A percentile compares a stretch with the other conserved stretches of the same genome.
Conservation (phyloP, 1,140 invertebrate species). For the Micrasema minimum region DNA sequence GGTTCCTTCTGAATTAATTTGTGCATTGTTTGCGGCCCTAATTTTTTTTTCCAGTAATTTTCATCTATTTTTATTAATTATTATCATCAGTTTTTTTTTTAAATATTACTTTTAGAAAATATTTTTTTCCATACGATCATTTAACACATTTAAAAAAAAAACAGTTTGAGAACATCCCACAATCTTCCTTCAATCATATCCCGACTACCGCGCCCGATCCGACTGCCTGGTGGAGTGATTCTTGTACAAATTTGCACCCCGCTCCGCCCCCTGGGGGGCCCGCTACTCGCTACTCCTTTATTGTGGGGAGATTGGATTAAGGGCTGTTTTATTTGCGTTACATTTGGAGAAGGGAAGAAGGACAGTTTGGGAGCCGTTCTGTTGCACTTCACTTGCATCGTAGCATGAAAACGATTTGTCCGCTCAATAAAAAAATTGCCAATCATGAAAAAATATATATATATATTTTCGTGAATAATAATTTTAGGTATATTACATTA, state of each 20-base stretch:
- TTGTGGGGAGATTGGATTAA: constrained; percentile 50
- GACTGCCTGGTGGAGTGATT: constrained; percentile 22
- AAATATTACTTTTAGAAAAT: too few species aligned
- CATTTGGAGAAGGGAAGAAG: constrained; percentile 41
- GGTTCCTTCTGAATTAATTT: too few species aligned
- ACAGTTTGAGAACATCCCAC: constrained; percentile 13
- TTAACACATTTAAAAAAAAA: too few species aligned
- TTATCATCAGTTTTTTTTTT: too few species aligned
- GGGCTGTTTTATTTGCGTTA: constrained; percentile 52
- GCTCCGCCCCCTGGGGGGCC: constrained; percentile 6
- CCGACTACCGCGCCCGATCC: constrained; percentile 15
- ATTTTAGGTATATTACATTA: too few species aligned
- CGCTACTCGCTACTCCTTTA: constrained; percentile 44
- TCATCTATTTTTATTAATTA: too few species aligned
- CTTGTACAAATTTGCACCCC: constrained; percentile 32
- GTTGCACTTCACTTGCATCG: constrained; percentile 36
- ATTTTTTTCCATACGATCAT: too few species aligned
- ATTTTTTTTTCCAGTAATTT: too few species aligned
- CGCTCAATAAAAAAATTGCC: background rate
- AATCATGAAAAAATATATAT: too few species aligned
- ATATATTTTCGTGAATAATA: too few species aligned
- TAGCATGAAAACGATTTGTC: constrained; percentile 50
- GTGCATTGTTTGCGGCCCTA: too few species aligned
- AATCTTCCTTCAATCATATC: constrained; percentile 11
- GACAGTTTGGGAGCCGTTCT: too few species aligned